Percentiles rank a stretch among this genome's conserved stretches.
Conservation (phyloP, 2,113 vertebrate species). For the Nycticebus coucang region DNA sequence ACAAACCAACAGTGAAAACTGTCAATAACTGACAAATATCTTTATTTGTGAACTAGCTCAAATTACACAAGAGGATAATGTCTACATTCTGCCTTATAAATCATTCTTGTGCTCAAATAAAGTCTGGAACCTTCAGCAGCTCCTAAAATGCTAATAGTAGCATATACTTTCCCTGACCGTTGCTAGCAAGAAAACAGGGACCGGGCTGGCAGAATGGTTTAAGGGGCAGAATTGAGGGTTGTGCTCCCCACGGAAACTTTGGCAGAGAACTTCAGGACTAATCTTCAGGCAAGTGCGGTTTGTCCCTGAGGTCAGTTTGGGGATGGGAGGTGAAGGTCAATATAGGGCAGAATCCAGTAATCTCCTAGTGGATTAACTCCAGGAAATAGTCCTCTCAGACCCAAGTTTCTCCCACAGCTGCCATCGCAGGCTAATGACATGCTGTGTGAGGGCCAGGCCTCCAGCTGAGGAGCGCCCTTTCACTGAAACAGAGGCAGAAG, state of each 20-base stretch:
- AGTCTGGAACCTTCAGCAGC: background rate
- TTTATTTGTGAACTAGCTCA: background rate
- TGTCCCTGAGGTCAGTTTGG: background rate
- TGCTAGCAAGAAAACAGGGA: background rate
- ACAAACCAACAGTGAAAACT: background rate
- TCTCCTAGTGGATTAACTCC: rapidly evolving
- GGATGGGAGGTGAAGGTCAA: rapidly evolving
- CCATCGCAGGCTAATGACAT: background rate
- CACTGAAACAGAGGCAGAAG: background rate
- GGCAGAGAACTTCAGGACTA: background rate
- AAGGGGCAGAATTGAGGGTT: background rate
- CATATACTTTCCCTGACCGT: background rate
- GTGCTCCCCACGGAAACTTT: background rate
- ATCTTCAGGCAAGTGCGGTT: background rate
- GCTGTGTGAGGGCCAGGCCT: background rate
- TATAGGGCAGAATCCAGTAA: background rate
- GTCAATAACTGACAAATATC: background rate
- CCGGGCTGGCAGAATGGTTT: background rate
- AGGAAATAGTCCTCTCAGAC: background rate
- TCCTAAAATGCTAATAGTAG: background rate
- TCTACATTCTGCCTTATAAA: background rate
- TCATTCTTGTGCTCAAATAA: background rate
- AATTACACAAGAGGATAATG: background rate
- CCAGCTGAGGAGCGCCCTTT: background rate
- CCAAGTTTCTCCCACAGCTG: background rate